Evolutionary conservation across 2,888 invertebrate species (phyloP).

Genomic region (Callimorpha dominula): DNA sequence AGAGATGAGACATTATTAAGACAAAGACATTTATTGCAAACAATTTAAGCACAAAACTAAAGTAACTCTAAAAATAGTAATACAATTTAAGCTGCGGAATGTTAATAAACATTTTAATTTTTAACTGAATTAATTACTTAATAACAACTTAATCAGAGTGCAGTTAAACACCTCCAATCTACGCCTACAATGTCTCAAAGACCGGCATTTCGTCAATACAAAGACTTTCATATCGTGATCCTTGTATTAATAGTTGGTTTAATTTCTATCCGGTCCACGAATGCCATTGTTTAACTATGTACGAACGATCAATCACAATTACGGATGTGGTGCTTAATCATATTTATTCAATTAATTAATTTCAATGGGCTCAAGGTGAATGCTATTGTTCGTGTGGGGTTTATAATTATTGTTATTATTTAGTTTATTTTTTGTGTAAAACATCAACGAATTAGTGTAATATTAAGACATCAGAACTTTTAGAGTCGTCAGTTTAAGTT

Average conservation of each 20-base stretch:
- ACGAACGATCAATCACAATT: constrained; percentile 80
- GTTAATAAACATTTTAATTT: background rate
- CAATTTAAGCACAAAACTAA: no score
- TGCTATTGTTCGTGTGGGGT: constrained; percentile 53
- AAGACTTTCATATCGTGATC: constrained; percentile 71
- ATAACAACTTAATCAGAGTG: constrained; percentile 3
- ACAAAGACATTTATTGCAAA: background rate
- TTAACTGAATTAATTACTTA: constrained; percentile 3
- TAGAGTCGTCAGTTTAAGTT: background rate
- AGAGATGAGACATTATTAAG: background rate
- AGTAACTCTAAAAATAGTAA: no score
- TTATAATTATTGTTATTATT: constrained; percentile 5
- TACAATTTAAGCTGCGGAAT: no score
- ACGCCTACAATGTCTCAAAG: constrained; percentile 32
- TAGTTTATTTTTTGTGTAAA: background rate
- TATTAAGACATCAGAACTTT: background rate
- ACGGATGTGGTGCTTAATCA: constrained; percentile 81
- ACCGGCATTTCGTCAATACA: constrained; percentile 55
- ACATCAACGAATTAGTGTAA: background rate
- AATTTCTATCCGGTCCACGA: constrained; percentile 66
- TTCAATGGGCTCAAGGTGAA: constrained; percentile 75
- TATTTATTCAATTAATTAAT: constrained; percentile 81
- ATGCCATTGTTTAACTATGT: constrained; percentile 51
- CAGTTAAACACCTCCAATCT: constrained; percentile 15
- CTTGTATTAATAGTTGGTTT: constrained; percentile 66